Conservation (phyloP, 2,888 invertebrate species). For the Tetragonisca angustula region DNA sequence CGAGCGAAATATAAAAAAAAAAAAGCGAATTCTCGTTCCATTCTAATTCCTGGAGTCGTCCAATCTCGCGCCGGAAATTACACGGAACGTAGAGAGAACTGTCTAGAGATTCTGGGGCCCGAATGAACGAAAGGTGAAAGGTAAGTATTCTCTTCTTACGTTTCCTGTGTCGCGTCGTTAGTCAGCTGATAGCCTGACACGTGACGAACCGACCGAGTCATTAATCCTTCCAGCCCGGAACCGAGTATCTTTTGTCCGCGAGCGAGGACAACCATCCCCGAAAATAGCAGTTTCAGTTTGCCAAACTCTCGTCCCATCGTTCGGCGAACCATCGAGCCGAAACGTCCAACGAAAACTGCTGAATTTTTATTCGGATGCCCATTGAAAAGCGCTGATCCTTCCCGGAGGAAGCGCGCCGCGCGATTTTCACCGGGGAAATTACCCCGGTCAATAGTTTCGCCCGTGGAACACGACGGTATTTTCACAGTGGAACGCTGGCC, state of each 20-base stretch:
- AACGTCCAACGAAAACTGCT: constrained; percentile 37
- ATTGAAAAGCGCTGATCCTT: constrained; percentile 48
- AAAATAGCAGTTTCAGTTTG: constrained; percentile 58
- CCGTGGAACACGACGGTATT: constrained; percentile 27
- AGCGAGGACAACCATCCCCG: constrained; percentile 13
- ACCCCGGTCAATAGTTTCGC: constrained; percentile 53
- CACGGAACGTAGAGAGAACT: not conserved
- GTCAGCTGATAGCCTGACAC: constrained; percentile 74
- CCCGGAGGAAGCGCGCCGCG: constrained; percentile 12
- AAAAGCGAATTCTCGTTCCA: not conserved
- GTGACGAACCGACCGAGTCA: constrained; percentile 76
- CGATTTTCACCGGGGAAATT: constrained; percentile 29
- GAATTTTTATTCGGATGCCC: constrained; percentile 54
- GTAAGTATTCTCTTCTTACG: constrained; percentile 50
- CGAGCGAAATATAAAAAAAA: no score
- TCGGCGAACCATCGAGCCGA: constrained; percentile 24
- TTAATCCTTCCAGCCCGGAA: constrained; percentile 71
- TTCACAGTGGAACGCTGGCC: constrained; percentile 54
- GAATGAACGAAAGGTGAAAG: constrained; percentile 19
- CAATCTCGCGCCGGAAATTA: not conserved
- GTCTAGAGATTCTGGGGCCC: not conserved
- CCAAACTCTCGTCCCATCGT: constrained; percentile 5
- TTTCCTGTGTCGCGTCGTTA: constrained; percentile 73
- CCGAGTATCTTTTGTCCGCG: constrained; percentile 70
- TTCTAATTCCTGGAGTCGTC: not conserved